Evolutionary conservation across 2,113 vertebrate species (phyloP).

Genomic region (Alexandromys fortis): DNA sequence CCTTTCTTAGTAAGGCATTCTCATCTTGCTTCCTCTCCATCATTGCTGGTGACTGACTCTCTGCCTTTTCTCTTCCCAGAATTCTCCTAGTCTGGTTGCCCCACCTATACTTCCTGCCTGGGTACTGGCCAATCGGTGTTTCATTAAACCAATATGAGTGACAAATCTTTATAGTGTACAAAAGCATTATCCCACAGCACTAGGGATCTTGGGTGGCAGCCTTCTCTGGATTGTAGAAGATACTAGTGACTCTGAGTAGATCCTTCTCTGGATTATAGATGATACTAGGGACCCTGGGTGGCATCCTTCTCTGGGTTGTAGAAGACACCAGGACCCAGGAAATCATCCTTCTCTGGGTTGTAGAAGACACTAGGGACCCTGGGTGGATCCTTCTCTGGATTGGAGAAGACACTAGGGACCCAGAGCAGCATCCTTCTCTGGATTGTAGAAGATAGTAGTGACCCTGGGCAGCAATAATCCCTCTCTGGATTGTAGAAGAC

Average conservation of each 20-base stretch:
- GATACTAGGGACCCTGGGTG: background rate
- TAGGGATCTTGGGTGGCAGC: background rate
- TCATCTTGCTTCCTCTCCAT: no score
- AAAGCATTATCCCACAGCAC: background rate
- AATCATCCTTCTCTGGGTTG: background rate
- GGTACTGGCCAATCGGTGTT: no score
- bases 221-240: background rate
- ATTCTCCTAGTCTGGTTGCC: no score
- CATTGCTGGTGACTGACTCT: no score
- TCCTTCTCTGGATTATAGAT: background rate
- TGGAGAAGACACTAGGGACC: background rate
- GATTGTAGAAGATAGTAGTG: background rate
- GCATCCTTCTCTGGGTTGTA: background rate
- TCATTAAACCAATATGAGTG: no score
- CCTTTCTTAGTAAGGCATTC: no score
- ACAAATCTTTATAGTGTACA: no score
- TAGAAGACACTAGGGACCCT: background rate
- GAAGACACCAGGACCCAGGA: background rate
- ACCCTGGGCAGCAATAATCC: background rate
- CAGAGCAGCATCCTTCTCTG: background rate
- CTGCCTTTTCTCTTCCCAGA: no score
- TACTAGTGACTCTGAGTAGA: background rate
- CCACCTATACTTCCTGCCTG: no score
- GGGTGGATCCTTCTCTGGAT: background rate
- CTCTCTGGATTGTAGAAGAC: background rate